Percentiles rank a stretch among this genome's conserved stretches.
Conservation (phyloP, 2,888 invertebrate species). For the Patella pellucida region DNA sequence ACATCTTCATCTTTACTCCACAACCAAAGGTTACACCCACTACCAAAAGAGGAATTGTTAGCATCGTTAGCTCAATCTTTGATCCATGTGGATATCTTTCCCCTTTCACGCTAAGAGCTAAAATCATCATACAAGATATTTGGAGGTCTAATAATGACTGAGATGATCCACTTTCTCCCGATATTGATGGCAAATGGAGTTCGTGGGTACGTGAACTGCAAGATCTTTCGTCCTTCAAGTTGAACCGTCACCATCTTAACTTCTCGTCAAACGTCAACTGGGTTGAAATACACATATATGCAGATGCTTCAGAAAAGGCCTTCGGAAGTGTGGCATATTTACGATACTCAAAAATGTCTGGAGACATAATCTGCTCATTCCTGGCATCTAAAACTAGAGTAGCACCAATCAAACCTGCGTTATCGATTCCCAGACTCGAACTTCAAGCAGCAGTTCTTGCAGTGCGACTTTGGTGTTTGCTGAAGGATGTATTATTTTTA, state of each 20-base stretch:
- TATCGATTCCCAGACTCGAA: conserved; percentile 13
- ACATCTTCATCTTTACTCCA: conserved; percentile 9
- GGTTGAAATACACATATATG: conserved; percentile 11
- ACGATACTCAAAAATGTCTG: not conserved
- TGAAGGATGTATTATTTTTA: not conserved
- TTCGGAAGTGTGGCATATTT: conserved; percentile 4
- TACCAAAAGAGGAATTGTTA: conserved; percentile 11
- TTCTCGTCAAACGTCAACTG: not conserved
- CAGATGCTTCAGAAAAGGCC: conserved; percentile 13
- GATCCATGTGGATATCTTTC: conserved; percentile 16
- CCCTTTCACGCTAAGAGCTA: conserved; percentile 15
- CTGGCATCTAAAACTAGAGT: conserved; percentile 13
- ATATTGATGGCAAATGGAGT: not conserved
- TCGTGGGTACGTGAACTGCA: conserved; percentile 6
- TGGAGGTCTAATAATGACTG: conserved; percentile 9
- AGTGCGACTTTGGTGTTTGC: conserved; percentile 3
- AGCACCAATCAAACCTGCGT: not conserved
- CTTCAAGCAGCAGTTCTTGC: conserved; percentile 14
- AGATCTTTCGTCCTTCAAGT: not conserved
- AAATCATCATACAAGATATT: not conserved
- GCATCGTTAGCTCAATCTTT: conserved; percentile 13
- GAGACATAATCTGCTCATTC: conserved; percentile 3
- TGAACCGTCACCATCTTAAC: conserved; percentile 9
- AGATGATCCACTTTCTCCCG: conserved; percentile 12
- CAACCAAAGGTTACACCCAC: not conserved